Conservation (phyloP, 1,140 invertebrate species). For the Globodera ellingtonae region DNA sequence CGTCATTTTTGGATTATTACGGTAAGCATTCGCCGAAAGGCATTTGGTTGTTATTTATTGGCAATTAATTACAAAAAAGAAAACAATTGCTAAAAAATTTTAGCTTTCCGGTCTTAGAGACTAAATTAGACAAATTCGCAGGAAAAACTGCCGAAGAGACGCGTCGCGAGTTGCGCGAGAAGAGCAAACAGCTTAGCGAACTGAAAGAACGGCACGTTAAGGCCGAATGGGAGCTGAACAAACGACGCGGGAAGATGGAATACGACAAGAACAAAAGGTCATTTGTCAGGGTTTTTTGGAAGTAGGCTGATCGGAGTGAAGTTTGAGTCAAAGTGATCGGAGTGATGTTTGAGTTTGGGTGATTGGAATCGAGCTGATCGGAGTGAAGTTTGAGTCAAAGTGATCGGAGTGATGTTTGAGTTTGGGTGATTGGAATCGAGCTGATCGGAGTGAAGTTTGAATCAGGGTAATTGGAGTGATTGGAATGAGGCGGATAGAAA, state of each 20-base stretch:
- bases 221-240: slow-evolving; percentile 57
- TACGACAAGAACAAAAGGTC: slow-evolving; percentile 63
- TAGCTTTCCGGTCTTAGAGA: not conserved
- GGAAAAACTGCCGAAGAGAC: slow-evolving; percentile 54
- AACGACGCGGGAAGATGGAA: slow-evolving; percentile 55
- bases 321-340: too few relatives aligned
- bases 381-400: too few relatives aligned
- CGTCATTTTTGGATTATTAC: slow-evolving; percentile 60
- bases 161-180: slow-evolving; percentile 53
- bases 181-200: slow-evolving; percentile 38
- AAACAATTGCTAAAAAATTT: not conserved
- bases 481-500: too few relatives aligned
- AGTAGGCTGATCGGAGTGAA: too few relatives aligned
- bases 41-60: too few relatives aligned
- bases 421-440: not conserved
- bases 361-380: too few relatives aligned
- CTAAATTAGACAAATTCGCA: slow-evolving; percentile 25
- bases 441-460: too few relatives aligned
- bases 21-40: slow-evolving; percentile 31
- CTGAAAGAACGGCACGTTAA: slow-evolving; percentile 50
- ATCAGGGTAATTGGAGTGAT: too few relatives aligned
- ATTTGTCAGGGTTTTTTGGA: too few relatives aligned
- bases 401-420: not conserved
- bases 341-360: too few relatives aligned
- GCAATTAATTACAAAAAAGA: not conserved